Conservation (phyloP, 2,888 invertebrate genomes). For the Fragum sueziense region DNA sequence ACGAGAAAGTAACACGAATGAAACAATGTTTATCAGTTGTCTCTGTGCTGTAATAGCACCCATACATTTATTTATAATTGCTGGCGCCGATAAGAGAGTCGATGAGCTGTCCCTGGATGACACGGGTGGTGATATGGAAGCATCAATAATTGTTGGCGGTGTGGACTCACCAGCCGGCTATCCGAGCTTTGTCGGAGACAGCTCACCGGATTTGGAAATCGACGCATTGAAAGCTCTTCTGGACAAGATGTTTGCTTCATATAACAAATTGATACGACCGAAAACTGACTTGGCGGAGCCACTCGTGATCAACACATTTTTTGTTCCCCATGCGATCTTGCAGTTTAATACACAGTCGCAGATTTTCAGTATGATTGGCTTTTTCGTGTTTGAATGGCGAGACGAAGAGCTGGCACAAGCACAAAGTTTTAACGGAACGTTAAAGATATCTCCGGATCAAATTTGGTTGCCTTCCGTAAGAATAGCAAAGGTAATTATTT, state of each 20-base stretch:
- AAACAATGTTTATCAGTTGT: too few relatives aligned
- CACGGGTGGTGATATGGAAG: too few relatives aligned
- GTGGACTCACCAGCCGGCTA: too few relatives aligned
- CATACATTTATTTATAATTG: too few relatives aligned
- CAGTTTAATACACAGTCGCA: background rate
- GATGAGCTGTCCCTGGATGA: too few relatives aligned
- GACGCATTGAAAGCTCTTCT: background rate
- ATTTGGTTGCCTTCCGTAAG: background rate
- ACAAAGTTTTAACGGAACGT: background rate
- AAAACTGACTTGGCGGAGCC: background rate
- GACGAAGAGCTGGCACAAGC: background rate
- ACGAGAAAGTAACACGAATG: too few relatives aligned
- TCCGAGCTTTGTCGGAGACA: too few relatives aligned
- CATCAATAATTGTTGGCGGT: too few relatives aligned
- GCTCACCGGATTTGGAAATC: background rate
- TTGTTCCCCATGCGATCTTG: background rate
- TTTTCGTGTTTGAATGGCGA: background rate
- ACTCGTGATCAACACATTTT: background rate
- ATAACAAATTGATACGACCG: background rate
- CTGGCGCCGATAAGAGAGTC: too few relatives aligned
- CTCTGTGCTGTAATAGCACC: too few relatives aligned
- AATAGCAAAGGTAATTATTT: background rate
- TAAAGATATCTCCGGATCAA: background rate
- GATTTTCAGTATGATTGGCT: background rate
- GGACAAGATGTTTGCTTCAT: background rate